Conservation (phyloP, 2,797 vertebrate genomes). For the Delichon dasypus region DNA sequence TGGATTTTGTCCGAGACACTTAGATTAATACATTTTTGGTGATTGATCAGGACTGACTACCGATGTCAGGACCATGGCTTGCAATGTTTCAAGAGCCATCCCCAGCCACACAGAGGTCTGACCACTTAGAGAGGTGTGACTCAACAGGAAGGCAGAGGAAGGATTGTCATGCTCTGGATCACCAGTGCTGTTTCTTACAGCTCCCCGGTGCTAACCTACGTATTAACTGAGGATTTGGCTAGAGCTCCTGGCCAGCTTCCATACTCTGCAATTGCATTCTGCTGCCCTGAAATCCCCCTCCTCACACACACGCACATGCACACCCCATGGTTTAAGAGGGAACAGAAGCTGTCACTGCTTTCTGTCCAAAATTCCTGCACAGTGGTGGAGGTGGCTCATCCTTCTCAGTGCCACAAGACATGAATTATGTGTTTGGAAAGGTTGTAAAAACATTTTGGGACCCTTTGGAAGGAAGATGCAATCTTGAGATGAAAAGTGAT, state of each 20-base stretch:
- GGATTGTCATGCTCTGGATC: not conserved
- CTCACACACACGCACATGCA: not conserved
- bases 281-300: not conserved
- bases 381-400: not conserved
- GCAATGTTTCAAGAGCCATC: not conserved
- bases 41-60: not conserved
- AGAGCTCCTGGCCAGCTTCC: not conserved
- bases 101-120: not conserved
- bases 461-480: conserved; percentile 17
- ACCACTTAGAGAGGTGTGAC: not conserved
- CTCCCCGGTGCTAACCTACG: not conserved
- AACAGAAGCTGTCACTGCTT: not conserved
- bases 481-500: conserved; percentile 41
- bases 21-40: not conserved
- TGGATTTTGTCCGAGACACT: not conserved
- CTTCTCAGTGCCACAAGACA: not conserved
- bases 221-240: not conserved
- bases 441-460: conserved; percentile 32
- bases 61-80: not conserved
- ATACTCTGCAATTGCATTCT: not conserved
- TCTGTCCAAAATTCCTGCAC: not conserved
- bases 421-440: conserved; percentile 13
- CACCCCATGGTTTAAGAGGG: not conserved
- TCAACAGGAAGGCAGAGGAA: not conserved
- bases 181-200: not conserved